Evolutionary conservation across 2,797 vertebrate species (phyloP), one percentile per base, ranked within the genome.

Genomic region (Microcaecilia unicolor): DNA sequence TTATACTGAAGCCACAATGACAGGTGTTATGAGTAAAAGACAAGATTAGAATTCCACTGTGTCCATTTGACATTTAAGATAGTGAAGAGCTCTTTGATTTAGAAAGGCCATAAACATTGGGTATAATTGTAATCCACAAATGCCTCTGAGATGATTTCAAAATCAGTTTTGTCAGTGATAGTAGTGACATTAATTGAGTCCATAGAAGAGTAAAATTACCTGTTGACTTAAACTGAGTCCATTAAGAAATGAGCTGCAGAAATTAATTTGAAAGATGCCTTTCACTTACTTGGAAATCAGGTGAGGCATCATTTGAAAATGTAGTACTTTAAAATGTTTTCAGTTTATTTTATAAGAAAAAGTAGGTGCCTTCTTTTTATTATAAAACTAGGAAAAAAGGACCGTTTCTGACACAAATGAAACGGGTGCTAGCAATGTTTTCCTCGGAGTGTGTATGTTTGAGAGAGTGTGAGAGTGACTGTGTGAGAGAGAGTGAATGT

Each of bases 221-320:
- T 27, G 31, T 44, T n/a, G 38, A 14, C 13, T 51, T 22, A 21
- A 27, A 51, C 14, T 8, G 13, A 42, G 22, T 10, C 14, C 40
- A 8, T 7, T 51, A 17, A 33, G 47, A 55, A 49, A 22, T 10
- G 17, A 22, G 16, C 23, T 31, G 8, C 5, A 27, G 18, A 42
- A 40, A 39, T 51, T 29, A 55, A 65, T n/a, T n/a, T n/a, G n/a
- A n/a, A 23, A 48, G 31, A 22, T 4, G 8, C 18, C 13, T 47
- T 15, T 48, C 26, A n/a, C 37, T 31, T 50, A 37, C 27, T 14
- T 48, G 25, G 8, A 40, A 40, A 47, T 33, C 37, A 58, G 22
- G 51, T 31, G 34, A 7, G 9, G 8, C 18, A 21, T 47, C 39
- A 47, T 5, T 50, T 44, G 51, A 31, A 44, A 46, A n/a, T n/a